Evolutionary conservation across 2,888 invertebrate species (phyloP).

Genomic region (Platynereis dumerilii): DNA sequence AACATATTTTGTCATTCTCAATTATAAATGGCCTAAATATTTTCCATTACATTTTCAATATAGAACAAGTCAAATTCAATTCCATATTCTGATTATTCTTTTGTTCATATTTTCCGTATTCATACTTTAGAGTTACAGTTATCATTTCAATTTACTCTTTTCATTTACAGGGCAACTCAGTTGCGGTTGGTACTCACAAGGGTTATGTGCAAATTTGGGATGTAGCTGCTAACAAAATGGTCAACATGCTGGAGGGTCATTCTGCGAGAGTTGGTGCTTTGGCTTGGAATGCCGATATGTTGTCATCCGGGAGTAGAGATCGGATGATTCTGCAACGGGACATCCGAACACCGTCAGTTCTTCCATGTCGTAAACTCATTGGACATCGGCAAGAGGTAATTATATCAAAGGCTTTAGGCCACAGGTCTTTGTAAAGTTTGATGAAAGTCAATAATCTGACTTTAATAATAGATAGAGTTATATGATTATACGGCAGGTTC

Average conservation of each 20-base stretch:
- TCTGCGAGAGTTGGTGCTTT: slow-evolving; percentile 80
- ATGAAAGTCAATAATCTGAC: no score
- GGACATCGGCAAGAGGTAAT: slow-evolving; percentile 92
- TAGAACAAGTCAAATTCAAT: not conserved
- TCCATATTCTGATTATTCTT: not conserved
- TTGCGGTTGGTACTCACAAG: slow-evolving; percentile 97
- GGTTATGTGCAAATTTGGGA: slow-evolving; percentile 98
- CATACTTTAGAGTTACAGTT: no score
- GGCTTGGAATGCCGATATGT: slow-evolving; percentile 96
- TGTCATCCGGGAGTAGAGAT: slow-evolving; percentile 95
- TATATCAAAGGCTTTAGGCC: no score
- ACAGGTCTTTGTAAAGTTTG: no score
- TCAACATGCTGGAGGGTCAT: slow-evolving; percentile 89
- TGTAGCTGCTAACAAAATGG: slow-evolving; percentile 90
- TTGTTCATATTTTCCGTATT: not conserved
- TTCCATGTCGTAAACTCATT: slow-evolving; percentile 67
- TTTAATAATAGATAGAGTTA: no score
- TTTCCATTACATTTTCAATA: no score
- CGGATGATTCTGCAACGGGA: slow-evolving; percentile 92
- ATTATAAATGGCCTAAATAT: no score
- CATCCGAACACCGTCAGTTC: slow-evolving; percentile 69
- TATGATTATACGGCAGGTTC: no score
- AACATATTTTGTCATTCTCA: no score
- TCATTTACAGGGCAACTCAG: slow-evolving; percentile 77
- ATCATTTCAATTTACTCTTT: slow-evolving; percentile 5